Evolutionary conservation across 1,140 invertebrate species (phyloP).

Genomic region (Subanguina moxae): DNA sequence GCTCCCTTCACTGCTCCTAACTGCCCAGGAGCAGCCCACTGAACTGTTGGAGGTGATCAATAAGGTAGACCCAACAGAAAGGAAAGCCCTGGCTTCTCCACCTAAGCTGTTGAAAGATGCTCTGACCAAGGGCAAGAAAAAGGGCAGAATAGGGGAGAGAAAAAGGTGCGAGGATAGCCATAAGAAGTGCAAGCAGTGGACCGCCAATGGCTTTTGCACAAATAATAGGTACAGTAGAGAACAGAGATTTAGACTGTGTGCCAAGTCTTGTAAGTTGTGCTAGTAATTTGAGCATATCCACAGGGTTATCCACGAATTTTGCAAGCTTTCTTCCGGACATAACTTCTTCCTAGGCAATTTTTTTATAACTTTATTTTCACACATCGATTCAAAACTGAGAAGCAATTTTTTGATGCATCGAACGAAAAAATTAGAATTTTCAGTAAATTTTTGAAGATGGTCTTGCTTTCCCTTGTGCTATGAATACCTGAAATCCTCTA

Average conservation of each 20-base stretch:
- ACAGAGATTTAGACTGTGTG: conserved; percentile 8
- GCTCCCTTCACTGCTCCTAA: not conserved
- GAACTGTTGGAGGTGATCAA: conserved; percentile 1
- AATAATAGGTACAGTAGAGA: not conserved
- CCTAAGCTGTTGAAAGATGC: not conserved
- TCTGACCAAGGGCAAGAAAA: not conserved
- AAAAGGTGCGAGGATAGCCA: not conserved
- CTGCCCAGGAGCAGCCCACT: not conserved
- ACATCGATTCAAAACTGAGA: too few species aligned
- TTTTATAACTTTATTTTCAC: too few species aligned
- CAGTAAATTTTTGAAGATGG: too few species aligned
- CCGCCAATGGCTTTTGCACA: conserved; percentile 10
- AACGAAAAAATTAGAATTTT: too few species aligned
- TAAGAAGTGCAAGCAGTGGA: not conserved
- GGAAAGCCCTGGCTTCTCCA: not conserved
- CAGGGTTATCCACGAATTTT: too few species aligned
- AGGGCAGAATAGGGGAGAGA: not conserved
- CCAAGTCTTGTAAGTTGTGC: conserved; percentile 11
- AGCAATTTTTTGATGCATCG: too few species aligned
- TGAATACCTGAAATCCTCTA: too few species aligned
- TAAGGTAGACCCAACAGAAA: not conserved
- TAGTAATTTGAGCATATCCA: not conserved
- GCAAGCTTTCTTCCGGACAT: too few species aligned
- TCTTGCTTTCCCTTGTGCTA: too few species aligned
- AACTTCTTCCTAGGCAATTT: too few species aligned